These are phyloP conservation scores for Pachliopta kotzebuea DNA, from an alignment of 2,888 invertebrate species.

Conservation along the genomic window DNA sequence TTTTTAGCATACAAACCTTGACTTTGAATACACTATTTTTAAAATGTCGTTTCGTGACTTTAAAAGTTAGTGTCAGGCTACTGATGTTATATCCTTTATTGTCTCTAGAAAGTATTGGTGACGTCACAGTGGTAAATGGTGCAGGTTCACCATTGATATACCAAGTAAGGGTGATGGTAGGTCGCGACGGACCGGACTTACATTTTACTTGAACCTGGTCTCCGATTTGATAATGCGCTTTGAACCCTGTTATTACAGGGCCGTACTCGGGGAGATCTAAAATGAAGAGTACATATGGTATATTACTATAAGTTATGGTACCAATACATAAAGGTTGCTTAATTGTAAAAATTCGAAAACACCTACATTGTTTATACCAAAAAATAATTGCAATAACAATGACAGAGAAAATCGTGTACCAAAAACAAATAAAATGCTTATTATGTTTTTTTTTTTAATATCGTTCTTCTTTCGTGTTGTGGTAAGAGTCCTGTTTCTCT, in stretches of 20 bases:
- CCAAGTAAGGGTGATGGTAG: conserved; percentile 88
- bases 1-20: conserved; percentile 68
- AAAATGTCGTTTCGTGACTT: conserved; percentile 86
- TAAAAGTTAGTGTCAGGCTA: conserved; percentile 85
- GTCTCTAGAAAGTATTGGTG: conserved; percentile 54
- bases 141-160: conserved; percentile 89
- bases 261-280: conserved; percentile 87
- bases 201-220: conserved; percentile 88
- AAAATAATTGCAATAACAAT: too few relatives aligned
- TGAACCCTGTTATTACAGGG: conserved; percentile 86
- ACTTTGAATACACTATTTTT: conserved; percentile 87
- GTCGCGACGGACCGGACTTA: conserved; percentile 87
- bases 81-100: conserved; percentile 83
- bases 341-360: too few relatives aligned
- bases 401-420: too few relatives aligned
- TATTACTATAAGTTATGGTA: too few relatives aligned
- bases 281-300: not conserved
- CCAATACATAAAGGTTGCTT: too few relatives aligned
- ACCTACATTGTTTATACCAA: too few relatives aligned
- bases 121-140: conserved; percentile 58
- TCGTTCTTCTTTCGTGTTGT: too few relatives aligned
- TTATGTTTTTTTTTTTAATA: too few relatives aligned
- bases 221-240: conserved; percentile 86
- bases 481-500: too few relatives aligned
- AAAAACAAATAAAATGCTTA: too few relatives aligned